Percentiles rank a stretch among this genome's conserved stretches.
phyloP scores from a whole-genome alignment of 1,140 invertebrate genomes.

The Diachasma alloeum region DNA sequence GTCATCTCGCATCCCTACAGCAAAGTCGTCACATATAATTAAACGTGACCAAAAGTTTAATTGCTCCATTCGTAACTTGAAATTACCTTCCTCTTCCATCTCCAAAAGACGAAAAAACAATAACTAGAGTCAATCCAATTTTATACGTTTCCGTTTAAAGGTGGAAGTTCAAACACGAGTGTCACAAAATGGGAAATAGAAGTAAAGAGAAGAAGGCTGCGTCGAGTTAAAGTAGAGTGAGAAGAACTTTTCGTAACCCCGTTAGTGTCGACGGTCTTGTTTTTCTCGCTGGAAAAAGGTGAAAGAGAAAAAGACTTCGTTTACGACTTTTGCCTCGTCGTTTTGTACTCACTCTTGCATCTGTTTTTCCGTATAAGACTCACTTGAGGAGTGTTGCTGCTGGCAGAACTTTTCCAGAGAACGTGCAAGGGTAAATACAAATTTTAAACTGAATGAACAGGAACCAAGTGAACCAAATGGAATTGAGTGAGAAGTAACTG shows the following conservation, averaged over 20 bases:
- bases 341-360: neutral
- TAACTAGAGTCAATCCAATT: neutral
- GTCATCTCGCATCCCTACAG: too few relatives aligned
- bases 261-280: slow-evolving; percentile 14
- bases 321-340: slow-evolving; percentile 17
- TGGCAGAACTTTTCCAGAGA: neutral
- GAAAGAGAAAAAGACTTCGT: slow-evolving; percentile 13
- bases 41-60: neutral
- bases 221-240: neutral
- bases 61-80: neutral
- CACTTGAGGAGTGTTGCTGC: neutral
- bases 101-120: neutral
- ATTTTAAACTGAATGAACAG: slow-evolving; percentile 38
- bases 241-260: slow-evolving; percentile 19
- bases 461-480: neutral
- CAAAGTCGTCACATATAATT: neutral
- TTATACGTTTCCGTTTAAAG: slow-evolving; percentile 7
- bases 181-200: neutral
- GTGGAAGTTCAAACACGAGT: slow-evolving; percentile 1
- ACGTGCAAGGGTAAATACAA: slow-evolving; percentile 37
- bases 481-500: neutral
- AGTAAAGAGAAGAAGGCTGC: neutral
- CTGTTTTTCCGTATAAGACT: slow-evolving; percentile 2
- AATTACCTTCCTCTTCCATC: neutral
- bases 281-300: neutral